Percentiles rank a stretch among this genome's conserved stretches.
These are phyloP conservation scores for Hoplodrina ambigua DNA, from an alignment of 2,888 invertebrate genomes.

Conservation along the genomic window DNA sequence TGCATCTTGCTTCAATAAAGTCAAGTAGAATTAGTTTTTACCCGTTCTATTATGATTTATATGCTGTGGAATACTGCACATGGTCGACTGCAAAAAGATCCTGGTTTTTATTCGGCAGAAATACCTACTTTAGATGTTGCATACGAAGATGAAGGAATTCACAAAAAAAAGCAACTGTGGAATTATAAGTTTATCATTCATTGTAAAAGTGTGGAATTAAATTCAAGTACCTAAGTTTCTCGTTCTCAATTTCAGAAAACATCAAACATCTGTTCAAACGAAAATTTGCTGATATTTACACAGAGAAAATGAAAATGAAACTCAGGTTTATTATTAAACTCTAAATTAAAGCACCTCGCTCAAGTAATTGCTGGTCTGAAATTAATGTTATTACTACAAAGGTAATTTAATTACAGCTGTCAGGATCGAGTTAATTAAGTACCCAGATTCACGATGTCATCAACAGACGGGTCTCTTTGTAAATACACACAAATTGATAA, in stretches of 20 bases:
- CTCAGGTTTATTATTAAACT: slow-evolving; percentile 53
- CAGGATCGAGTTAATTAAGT: slow-evolving; percentile 56
- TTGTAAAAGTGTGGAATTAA: neutral
- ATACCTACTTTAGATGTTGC: neutral
- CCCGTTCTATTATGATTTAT: neutral
- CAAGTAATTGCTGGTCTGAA: slow-evolving; percentile 54
- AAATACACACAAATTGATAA: slow-evolving; percentile 43
- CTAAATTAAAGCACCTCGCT: slow-evolving; percentile 51
- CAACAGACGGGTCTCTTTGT: slow-evolving; percentile 42
- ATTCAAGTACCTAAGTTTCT: slow-evolving; percentile 1
- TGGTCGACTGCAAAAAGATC: neutral
- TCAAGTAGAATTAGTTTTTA: slow-evolving; percentile 7
- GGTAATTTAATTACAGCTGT: slow-evolving; percentile 59
- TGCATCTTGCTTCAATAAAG: slow-evolving; percentile 41
- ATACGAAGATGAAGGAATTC: neutral
- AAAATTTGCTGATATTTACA: slow-evolving; percentile 21
- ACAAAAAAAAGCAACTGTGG: neutral
- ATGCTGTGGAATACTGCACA: neutral
- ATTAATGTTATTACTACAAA: slow-evolving; percentile 58
- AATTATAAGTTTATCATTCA: neutral
- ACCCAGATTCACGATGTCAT: slow-evolving; percentile 49
- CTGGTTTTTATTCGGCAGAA: neutral
- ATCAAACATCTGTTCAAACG: slow-evolving; percentile 17
- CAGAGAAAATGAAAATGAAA: slow-evolving; percentile 31
- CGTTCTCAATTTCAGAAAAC: slow-evolving; percentile 19